These are phyloP conservation scores for Diplodus puntazzo DNA, from an alignment of 2,797 vertebrate species.

Conservation along the genomic window DNA sequence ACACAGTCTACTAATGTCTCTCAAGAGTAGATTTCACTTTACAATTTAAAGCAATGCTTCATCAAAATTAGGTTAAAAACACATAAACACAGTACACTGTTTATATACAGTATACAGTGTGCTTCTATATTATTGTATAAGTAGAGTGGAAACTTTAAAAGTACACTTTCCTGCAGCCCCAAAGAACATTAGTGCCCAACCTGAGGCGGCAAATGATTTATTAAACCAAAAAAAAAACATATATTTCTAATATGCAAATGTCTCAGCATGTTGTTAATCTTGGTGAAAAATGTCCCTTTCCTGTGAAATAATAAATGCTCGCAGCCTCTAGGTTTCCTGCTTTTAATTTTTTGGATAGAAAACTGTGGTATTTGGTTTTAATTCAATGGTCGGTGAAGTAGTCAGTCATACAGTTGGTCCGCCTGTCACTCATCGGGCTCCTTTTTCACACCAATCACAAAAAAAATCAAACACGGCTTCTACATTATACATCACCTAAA, in stretches of 20 bases:
- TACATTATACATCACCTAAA: background rate
- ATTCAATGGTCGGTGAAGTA: constrained; percentile 13
- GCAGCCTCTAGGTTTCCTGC: constrained; percentile 42
- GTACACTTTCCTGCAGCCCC: constrained; percentile 8
- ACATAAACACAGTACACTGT: background rate
- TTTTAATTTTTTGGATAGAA: constrained; percentile 34
- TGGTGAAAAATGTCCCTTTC: constrained; percentile 59
- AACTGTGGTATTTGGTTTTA: constrained; percentile 26
- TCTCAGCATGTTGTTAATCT: constrained; percentile 52
- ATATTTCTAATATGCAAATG: constrained; percentile 66
- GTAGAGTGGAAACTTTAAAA: constrained; percentile 38
- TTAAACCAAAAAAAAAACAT: constrained; percentile 43
- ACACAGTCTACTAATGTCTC: background rate
- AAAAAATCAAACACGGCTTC: background rate
- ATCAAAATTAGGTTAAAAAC: background rate
- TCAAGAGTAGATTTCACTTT: too few species aligned
- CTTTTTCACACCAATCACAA: constrained; percentile 6
- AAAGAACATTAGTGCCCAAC: constrained; percentile 17
- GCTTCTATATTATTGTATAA: constrained; percentile 17
- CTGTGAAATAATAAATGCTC: constrained; percentile 50
- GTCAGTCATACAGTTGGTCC: background rate
- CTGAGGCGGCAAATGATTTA: constrained; percentile 60
- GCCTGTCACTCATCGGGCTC: constrained; percentile 7
- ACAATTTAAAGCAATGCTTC: background rate
- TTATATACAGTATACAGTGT: background rate